These are phyloP conservation scores for Nautilus pompilius DNA, from an alignment of 1,140 invertebrate species.

Conservation along the genomic window DNA sequence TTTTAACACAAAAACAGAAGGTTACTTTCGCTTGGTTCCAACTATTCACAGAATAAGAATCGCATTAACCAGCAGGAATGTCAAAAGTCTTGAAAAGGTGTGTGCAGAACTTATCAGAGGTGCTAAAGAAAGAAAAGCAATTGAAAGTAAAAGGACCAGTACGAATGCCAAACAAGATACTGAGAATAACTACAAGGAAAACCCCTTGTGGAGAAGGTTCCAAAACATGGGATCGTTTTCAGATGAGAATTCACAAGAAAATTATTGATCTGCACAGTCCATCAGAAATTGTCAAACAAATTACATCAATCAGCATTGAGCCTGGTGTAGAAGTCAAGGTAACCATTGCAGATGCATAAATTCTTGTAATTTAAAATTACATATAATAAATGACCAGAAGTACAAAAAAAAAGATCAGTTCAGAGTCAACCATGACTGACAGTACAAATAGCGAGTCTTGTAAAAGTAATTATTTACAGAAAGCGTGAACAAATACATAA, in stretches of 20 bases:
- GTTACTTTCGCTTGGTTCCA: too few species aligned
- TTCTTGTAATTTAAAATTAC: too few species aligned
- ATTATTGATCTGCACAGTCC: constrained; percentile 97
- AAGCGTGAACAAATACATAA: too few species aligned
- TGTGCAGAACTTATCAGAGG: constrained; percentile 92
- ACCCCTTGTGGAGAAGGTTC: constrained; percentile 99
- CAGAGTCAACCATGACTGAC: too few species aligned
- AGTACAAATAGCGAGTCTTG: too few species aligned
- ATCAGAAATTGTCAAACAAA: constrained; percentile 98
- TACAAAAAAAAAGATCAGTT: too few species aligned
- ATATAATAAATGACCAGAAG: too few species aligned
- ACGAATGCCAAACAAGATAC: constrained; percentile 90
- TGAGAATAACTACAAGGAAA: constrained; percentile 97
- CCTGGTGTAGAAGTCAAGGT: constrained; percentile 99
- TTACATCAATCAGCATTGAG: constrained; percentile 89
- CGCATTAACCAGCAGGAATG: too few species aligned
- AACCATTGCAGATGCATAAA: constrained; percentile 82
- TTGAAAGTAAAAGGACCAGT: constrained; percentile 95
- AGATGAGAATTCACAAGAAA: constrained; percentile 98
- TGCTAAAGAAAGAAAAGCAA: constrained; percentile 96
- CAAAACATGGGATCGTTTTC: constrained; percentile 97
- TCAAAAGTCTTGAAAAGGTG: too few species aligned
- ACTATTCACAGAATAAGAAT: too few species aligned
- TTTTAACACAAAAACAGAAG: too few species aligned
- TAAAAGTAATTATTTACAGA: too few species aligned